phyloP scores from a whole-genome alignment of 1,140 invertebrate species.

The Sesamia nonagrioides region DNA sequence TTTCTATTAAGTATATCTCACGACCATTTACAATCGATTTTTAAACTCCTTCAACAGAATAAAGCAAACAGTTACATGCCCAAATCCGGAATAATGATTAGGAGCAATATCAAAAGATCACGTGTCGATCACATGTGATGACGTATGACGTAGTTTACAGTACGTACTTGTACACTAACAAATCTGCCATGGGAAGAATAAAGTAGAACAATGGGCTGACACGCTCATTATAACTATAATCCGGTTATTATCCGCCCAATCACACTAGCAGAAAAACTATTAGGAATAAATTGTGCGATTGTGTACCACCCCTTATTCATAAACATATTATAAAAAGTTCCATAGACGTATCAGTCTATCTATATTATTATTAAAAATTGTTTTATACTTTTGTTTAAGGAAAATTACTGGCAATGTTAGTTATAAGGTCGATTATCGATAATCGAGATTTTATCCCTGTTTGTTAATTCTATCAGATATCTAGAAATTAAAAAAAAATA shows the following conservation, averaged over 20 bases:
- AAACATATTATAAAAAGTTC: conserved; percentile 19
- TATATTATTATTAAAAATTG: not conserved
- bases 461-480: not conserved
- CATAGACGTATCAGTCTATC: not conserved
- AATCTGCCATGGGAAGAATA: conserved; percentile 29
- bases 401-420: not conserved
- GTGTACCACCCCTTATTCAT: conserved; percentile 11
- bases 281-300: not conserved
- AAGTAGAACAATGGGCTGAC: conserved; percentile 20
- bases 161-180: not conserved
- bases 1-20: conserved; percentile 3
- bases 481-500: no score
- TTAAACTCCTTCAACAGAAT: not conserved
- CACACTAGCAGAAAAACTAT: not conserved
- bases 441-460: not conserved
- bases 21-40: not conserved
- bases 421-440: no score
- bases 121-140: conserved; percentile 21
- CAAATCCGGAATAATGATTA: conserved; percentile 25
- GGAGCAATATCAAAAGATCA: not conserved
- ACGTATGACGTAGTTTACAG: not conserved
- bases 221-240: conserved; percentile 20
- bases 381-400: not conserved
- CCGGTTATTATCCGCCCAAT: conserved; percentile 13
- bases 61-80: not conserved